Percentiles rank a stretch among this genome's conserved stretches.
Conservation (phyloP, 2,113 vertebrate genomes). For the Ploceus nigricollis region DNA sequence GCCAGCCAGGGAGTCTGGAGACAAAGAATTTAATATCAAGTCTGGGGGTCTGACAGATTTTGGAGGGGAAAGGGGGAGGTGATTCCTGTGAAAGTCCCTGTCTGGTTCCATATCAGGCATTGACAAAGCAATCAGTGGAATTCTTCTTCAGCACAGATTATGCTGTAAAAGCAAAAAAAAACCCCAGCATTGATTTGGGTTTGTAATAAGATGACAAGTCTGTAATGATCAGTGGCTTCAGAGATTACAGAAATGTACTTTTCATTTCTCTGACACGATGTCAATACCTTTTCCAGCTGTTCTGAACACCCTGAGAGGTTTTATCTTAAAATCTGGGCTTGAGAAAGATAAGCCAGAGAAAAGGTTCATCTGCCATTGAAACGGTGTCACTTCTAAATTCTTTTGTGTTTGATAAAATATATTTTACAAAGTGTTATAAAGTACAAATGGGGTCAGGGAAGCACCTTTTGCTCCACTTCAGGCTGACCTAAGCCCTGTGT, state of each 20-base stretch:
- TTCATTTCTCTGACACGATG: constrained; percentile 45
- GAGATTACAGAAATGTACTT: constrained; percentile 60
- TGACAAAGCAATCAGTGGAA: constrained; percentile 52
- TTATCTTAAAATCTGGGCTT: background rate
- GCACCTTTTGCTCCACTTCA: background rate
- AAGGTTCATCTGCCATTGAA: background rate
- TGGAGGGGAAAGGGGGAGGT: background rate
- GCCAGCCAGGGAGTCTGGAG: background rate
- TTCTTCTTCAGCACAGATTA: constrained; percentile 46
- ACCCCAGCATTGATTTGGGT: constrained; percentile 50
- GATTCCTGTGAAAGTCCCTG: background rate
- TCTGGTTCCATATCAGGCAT: background rate
- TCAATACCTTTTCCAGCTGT: constrained; percentile 40
- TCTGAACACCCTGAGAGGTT: background rate
- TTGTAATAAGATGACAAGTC: constrained; percentile 62
- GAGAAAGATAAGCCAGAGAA: background rate
- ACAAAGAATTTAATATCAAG: background rate
- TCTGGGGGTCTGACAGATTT: background rate
- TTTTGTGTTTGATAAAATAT: background rate
- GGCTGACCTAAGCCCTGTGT: background rate
- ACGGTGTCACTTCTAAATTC: background rate
- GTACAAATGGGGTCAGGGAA: background rate
- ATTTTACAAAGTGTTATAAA: background rate
- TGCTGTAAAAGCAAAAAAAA: constrained; percentile 53
- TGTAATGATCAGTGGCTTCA: constrained; percentile 42